Evolutionary conservation across 2,797 vertebrate genomes (phyloP).

Genomic region (Ficedula albicollis): DNA sequence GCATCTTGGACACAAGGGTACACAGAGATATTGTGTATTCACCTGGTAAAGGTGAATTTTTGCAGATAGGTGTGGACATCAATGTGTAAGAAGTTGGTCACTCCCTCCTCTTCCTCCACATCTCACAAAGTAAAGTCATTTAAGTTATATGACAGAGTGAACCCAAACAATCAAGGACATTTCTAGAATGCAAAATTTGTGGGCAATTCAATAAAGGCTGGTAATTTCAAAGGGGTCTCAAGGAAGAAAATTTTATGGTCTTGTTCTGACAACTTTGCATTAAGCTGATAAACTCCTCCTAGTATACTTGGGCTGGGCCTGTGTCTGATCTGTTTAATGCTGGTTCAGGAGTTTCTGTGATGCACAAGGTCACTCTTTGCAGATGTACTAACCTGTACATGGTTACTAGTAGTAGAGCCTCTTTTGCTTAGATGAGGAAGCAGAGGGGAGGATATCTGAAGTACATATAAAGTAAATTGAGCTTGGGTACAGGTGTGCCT

Average conservation of each 20-base stretch:
- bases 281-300: neutral
- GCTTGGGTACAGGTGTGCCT: neutral
- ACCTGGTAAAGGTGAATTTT: neutral
- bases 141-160: neutral
- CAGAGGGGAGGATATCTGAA: neutral
- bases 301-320: neutral
- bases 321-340: neutral
- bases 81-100: no score
- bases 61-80: neutral
- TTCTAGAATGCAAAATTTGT: neutral
- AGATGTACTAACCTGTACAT: neutral
- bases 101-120: no score
- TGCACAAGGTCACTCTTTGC: rapidly evolving
- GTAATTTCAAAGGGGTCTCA: neutral
- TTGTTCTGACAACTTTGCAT: neutral
- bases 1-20: neutral
- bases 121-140: neutral
- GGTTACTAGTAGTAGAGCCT: neutral
- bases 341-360: neutral
- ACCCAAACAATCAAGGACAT: neutral
- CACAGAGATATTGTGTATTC: neutral
- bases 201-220: neutral
- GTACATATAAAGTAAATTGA: neutral
- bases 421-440: neutral
- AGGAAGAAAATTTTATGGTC: neutral